phyloP scores from a whole-genome alignment of 2,888 invertebrate species.

The Abscondita cerata region DNA sequence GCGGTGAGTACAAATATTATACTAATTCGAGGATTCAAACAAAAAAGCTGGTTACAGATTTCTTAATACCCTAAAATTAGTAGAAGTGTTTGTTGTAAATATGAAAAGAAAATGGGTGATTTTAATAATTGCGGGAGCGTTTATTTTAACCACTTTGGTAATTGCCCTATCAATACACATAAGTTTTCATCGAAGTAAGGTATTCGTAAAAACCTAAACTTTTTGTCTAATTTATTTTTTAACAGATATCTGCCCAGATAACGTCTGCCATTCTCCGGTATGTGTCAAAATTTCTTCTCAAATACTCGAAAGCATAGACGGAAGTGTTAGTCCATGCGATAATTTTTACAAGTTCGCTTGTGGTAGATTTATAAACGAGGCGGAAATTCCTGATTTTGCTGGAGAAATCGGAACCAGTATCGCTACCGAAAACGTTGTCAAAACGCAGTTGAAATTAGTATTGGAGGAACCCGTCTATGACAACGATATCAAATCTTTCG shows the following conservation, averaged over 20 bases:
- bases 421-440: slow-evolving; percentile 56
- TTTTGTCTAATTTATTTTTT: slow-evolving; percentile 42
- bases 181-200: slow-evolving; percentile 20
- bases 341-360: slow-evolving; percentile 21
- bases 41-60: too few species aligned
- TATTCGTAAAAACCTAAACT: not conserved
- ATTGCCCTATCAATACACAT: slow-evolving; percentile 16
- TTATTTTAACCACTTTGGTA: slow-evolving; percentile 16
- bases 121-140: slow-evolving; percentile 12
- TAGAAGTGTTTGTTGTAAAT: too few species aligned
- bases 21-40: too few species aligned
- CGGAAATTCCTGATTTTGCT: slow-evolving; percentile 76
- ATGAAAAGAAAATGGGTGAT: slow-evolving; percentile 22
- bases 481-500: slow-evolving; percentile 56
- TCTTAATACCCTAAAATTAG: too few species aligned
- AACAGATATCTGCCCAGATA: slow-evolving; percentile 74
- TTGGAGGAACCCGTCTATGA: slow-evolving; percentile 53
- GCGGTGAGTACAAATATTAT: too few species aligned
- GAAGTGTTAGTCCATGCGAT: slow-evolving; percentile 6
- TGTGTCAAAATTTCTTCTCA: slow-evolving; percentile 50
- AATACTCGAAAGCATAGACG: slow-evolving; percentile 12
- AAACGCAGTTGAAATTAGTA: slow-evolving; percentile 55
- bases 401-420: slow-evolving; percentile 61
- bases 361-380: slow-evolving; percentile 8
- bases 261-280: slow-evolving; percentile 71